Evolutionary conservation across 2,113 vertebrate genomes (phyloP).

Genomic region (Rattus rattus): DNA sequence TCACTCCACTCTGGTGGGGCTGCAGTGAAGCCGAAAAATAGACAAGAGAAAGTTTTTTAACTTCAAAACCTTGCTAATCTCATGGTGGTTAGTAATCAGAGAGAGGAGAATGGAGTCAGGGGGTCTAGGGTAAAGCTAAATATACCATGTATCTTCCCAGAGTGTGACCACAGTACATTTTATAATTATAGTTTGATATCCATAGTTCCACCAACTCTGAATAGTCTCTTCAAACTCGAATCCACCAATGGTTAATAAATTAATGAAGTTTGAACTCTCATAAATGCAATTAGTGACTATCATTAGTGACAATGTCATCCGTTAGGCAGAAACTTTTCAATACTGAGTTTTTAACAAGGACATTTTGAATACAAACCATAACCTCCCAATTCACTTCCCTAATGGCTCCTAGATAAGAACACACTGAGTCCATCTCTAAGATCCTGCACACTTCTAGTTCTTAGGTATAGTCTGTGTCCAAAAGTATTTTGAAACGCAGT

Average conservation of each 20-base stretch:
- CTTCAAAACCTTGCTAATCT: background rate
- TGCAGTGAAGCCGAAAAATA: background rate
- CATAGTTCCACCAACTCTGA: background rate
- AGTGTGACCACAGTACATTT: background rate
- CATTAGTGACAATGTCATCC: background rate
- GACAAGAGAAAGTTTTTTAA: background rate
- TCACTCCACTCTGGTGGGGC: background rate
- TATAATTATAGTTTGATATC: background rate
- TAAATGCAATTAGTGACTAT: background rate
- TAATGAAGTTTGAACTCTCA: background rate
- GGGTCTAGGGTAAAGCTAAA: rapidly evolving
- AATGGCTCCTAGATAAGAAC: background rate
- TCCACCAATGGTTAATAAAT: background rate
- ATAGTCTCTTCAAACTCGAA: background rate
- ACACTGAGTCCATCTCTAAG: background rate
- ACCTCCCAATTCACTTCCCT: background rate
- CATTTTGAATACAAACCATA: background rate
- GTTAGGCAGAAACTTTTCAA: background rate
- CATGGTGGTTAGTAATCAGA: background rate
- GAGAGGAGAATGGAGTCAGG: too few relatives aligned
- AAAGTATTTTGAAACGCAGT: background rate
- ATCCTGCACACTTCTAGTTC: background rate
- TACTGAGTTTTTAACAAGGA: background rate
- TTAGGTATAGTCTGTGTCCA: background rate
- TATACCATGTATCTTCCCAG: background rate